Base-by-base conservation (phyloP, 1,140 invertebrate species). In the Drosophila varians region DNA sequence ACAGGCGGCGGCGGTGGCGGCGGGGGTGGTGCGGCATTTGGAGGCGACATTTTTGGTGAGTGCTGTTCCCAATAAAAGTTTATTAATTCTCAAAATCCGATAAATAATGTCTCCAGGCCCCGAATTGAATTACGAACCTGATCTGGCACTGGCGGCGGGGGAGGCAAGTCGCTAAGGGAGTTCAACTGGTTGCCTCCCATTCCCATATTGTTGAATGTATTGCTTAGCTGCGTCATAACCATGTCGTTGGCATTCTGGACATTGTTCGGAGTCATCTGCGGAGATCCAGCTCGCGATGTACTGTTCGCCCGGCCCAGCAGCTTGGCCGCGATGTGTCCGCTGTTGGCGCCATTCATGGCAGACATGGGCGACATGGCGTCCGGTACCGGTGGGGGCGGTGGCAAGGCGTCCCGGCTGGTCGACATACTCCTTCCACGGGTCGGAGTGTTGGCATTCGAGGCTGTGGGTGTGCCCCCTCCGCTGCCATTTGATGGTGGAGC, bases 301-400 rank as follows among this genome's bases (percentile, higher is more conserved):
- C 69, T 92, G 88, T 91, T 80, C 18, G 90, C 90, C 12, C 92
- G 91, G 14, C 90, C 87, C 45, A 93, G 72, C 38, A 91, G 66
- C 60, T 92, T 92, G 4, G 90, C 90, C 19, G 92, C 92, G 56
- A 93, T 91, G 54, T 83, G 77, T 16, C 83, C 68, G n/a, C 75
- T 66, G 14, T 64, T 64, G 26, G 58, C 80, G 12, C 89, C 86
- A 45, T 89, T 90, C 66, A 90, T 83, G 23, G 18, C 62, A 34
- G 65, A 56, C 58, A 90, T 48, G 14, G 74, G 89, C 23, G 92
- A 92, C 26, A 93, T 92, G 2, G 91, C 92, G 88, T 89, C 93
- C 23, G 96, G 96, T 47, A 96, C 96, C 18, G 96, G 96, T 40
- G 97, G 97, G 2, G 97, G 97, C n/a, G 97, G 97, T 25, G 97